phyloP scores from a whole-genome alignment of 2,797 vertebrate species.

The Lindbergichthys nudifrons region DNA sequence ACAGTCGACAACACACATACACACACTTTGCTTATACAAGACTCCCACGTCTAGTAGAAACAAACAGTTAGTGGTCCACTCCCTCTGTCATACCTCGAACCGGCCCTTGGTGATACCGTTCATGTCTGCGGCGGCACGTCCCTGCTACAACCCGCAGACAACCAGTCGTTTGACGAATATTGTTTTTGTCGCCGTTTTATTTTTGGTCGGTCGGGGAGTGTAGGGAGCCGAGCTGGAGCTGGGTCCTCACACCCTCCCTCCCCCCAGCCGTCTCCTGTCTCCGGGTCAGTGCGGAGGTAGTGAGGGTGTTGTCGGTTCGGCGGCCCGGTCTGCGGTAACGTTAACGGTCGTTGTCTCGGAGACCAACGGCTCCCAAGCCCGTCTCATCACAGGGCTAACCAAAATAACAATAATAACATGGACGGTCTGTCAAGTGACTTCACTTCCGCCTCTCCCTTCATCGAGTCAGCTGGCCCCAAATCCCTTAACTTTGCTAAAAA shows the following conservation, averaged over 20 bases:
- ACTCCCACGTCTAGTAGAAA: conserved; percentile 65
- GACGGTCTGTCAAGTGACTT: conserved; percentile 88
- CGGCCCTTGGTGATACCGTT: conserved; percentile 89
- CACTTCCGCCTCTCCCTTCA: conserved; percentile 88
- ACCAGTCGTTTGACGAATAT: conserved; percentile 67
- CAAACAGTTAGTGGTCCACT: conserved; percentile 63
- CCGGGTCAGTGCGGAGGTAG: conserved; percentile 62
- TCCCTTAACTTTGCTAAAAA: conserved; percentile 14
- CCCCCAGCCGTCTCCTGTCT: conserved; percentile 76
- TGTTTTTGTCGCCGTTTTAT: conserved; percentile 78
- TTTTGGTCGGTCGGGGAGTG: conserved; percentile 57
- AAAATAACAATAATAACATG: conserved; percentile 92
- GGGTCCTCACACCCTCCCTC: conserved; percentile 71
- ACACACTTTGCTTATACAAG: conserved; percentile 63
- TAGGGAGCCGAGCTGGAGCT: conserved; percentile 72
- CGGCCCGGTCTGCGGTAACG: conserved; percentile 66
- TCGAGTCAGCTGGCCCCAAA: conserved; percentile 62
- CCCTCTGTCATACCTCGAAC: conserved; percentile 85
- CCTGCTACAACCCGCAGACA: conserved; percentile 58
- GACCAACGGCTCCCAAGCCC: conserved; percentile 75
- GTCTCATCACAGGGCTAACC: conserved; percentile 85
- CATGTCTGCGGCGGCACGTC: conserved; percentile 84
- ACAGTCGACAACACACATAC: conserved; percentile 41
- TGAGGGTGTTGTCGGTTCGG: conserved; percentile 63
- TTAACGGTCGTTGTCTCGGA: conserved; percentile 69